Evolutionary conservation across 2,797 vertebrate species (phyloP), one percentile per base, ranked within the genome.

Genomic region (Coranthus polyacanthus): DNA sequence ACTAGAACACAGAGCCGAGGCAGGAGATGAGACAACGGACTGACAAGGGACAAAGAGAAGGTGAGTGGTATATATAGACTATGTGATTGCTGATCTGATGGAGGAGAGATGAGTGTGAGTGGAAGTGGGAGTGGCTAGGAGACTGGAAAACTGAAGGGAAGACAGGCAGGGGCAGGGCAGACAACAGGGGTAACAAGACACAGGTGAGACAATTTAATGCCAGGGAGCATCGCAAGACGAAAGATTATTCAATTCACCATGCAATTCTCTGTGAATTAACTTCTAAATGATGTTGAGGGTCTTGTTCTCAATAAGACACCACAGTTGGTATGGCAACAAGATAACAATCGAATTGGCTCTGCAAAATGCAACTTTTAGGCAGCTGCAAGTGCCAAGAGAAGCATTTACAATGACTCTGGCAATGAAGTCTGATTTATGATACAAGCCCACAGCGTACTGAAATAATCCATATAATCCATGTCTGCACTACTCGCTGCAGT

Each of bases 301-400:
- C 32, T 41, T 61, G 18, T 24, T 53, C 22, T 43, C 24, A 56
- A 16, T 34, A 49, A 26, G 17, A 37, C 12, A 41, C 36, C 0
- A 34, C 13, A 2, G 65, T 70, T 67, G 56, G 47, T 21, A 68
- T 65, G 62, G 61, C 36, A 80, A 75, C 60, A 49, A 44, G 43
- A 67, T 17, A 58, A 18, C 5, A 51, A 7, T 9, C 3, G 5
- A 11, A 15, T 11, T 0, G 13, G 13, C 37, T 38, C 5, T 38
- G 4, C 12, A 39, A 18, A 18, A 9, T 47, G 21, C 47, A 41
- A 39, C 13, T 5, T 41, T 32, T 26, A 38, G 12, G 24, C 29
- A 51, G 21, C 9, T 36, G 42, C 22, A 26, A 50, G 29, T 17
- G 29, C 39, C 38, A 61, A 68, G 22, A 38, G 5, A 60, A 64